Evolutionary conservation across 2,797 vertebrate species (phyloP).

Genomic region (Pterois miles): DNA sequence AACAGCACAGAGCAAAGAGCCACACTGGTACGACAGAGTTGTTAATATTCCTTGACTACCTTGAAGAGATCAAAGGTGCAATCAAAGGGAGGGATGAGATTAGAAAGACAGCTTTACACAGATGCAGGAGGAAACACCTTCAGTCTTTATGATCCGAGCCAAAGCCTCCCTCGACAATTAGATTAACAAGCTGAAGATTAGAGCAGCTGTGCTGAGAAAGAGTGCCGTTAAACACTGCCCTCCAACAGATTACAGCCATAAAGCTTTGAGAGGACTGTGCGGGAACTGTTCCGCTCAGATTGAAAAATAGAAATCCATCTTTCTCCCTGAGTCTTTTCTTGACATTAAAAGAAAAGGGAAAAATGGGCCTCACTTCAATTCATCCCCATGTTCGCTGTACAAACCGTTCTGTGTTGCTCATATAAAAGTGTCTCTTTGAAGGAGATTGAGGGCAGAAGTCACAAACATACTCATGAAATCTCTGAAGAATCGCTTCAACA

Average conservation of each 20-base stretch:
- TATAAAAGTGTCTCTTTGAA: constrained; percentile 55
- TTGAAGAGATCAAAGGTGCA: constrained; percentile 70
- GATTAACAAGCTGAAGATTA: constrained; percentile 79
- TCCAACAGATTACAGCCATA: constrained; percentile 77
- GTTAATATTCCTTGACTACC: constrained; percentile 67
- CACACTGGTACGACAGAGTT: constrained; percentile 49
- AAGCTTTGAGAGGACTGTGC: constrained; percentile 66
- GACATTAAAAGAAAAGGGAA: constrained; percentile 46
- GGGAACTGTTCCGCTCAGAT: constrained; percentile 51
- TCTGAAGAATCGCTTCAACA: constrained; percentile 23
- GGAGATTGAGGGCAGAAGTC: constrained; percentile 42
- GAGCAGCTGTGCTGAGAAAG: constrained; percentile 68
- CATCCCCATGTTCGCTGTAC: constrained; percentile 19
- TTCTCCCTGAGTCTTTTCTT: constrained; percentile 49
- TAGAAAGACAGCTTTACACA: constrained; percentile 71
- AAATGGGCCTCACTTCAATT: constrained; percentile 46
- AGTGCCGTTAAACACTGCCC: constrained; percentile 73
- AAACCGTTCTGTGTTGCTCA: constrained; percentile 55
- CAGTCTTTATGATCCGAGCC: constrained; percentile 73
- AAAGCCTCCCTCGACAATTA: constrained; percentile 75
- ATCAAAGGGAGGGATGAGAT: constrained; percentile 69
- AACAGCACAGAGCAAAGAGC: constrained; percentile 17
- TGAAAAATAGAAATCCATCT: constrained; percentile 67
- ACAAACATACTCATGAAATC: constrained; percentile 52
- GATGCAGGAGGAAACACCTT: constrained; percentile 71